Base-by-base conservation (phyloP, 2,888 invertebrate genomes). In the Bombylius discolor region DNA sequence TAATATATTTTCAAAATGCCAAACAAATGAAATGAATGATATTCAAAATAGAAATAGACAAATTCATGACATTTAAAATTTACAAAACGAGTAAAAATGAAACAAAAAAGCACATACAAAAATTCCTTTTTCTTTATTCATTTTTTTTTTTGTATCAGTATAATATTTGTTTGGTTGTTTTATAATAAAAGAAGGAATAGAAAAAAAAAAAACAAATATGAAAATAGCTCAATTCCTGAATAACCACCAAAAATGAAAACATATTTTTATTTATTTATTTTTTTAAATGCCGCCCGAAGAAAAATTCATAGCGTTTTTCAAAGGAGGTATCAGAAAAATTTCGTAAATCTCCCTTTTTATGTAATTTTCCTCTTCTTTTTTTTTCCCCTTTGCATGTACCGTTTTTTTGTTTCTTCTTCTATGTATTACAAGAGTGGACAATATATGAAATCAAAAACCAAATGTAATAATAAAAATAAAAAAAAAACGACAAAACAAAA, bases 11-110 rank as follows among this genome's bases (percentile, higher is more conserved):
- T 48, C 36, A 55, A 47, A 55, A 51, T 51, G 42, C 46, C 48
- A 49, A 14, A 49, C 44, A 54, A 44, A 53, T 53, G 51, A 47
- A 52, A 56, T 55, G 51, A 42, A 51, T 42, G 56, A 55, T 56
- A 58, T 56, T 56, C 56, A 56, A 58, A 56, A 49, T 56, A 51
- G 50, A 50, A 42, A 42, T 49, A 47, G 51, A 50, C 55, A 34
- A 55, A 55, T 42, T 42, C 39, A 42, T 11, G 39, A 11, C 12
- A 42, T 42, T 42, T 42, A 8, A 23, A 23, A 23, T 23, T 1
- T 23, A 23, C 23, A 4, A 42, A 42, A 42, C 7, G 7, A 42
- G 3, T 42, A 42, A 5, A 42, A 11, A 36, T 5, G 1, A 5
- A 42, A 42, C 1, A 42, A 42, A 42, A 42, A 42, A 42, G 4